phyloP scores from a whole-genome alignment of 2,113 vertebrate species.

The Corythornis vintsioides region DNA sequence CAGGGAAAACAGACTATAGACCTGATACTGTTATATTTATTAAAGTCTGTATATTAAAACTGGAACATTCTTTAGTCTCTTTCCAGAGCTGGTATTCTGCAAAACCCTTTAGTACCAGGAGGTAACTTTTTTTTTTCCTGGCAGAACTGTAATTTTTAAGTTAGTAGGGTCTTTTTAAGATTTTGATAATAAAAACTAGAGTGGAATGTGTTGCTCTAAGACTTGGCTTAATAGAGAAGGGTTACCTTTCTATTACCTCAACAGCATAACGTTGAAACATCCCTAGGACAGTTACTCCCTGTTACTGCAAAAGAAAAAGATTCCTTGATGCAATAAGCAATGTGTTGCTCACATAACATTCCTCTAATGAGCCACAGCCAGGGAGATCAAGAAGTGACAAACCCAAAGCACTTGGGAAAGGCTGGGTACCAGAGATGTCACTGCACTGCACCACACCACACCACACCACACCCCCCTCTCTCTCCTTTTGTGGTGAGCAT shows the following conservation, averaged over 20 bases:
- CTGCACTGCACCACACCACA: neutral
- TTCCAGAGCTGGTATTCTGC: neutral
- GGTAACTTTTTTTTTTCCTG: neutral
- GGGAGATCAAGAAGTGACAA: neutral
- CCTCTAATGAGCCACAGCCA: neutral
- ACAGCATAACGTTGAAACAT: neutral
- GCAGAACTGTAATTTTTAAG: neutral
- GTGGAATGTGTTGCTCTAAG: neutral
- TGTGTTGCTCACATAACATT: neutral
- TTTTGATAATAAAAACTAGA: neutral
- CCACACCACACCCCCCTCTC: rapidly evolving
- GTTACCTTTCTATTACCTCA: neutral
- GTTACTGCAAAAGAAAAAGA: neutral
- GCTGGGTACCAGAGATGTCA: neutral
- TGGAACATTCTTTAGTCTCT: neutral
- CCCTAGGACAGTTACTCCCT: neutral
- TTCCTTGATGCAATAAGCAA: neutral
- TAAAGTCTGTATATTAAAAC: neutral
- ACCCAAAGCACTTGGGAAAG: neutral
- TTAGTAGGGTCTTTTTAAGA: neutral
- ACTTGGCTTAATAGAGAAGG: neutral
- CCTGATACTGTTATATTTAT: neutral
- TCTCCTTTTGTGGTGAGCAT: neutral
- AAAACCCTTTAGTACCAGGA: neutral
- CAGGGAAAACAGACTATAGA: neutral